Percentiles rank a stretch among this genome's conserved stretches.
Evolutionary conservation across 37 sponge, comb jelly and placozoan genomes (phyloP).

Genomic region (Agelas oroides): DNA sequence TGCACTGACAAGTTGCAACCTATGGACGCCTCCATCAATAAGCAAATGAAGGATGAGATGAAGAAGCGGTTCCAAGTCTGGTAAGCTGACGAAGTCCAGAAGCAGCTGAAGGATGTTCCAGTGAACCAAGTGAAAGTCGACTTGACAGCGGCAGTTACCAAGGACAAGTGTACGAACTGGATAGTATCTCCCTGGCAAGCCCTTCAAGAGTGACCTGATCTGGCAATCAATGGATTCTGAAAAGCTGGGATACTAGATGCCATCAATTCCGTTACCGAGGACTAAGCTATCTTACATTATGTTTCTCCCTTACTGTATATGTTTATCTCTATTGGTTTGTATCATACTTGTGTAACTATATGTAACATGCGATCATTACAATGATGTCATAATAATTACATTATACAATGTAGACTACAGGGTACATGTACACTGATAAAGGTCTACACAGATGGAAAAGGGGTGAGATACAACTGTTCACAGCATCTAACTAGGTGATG

Average conservation of each 20-base stretch:
- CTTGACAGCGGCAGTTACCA: neutral
- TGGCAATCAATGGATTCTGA: conserved; percentile 49
- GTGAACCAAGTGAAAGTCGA: conserved; percentile 24
- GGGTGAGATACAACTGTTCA: neutral
- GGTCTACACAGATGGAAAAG: conserved; percentile 9
- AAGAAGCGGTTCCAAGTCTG: conserved; percentile 41
- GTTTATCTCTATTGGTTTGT: too few relatives aligned
- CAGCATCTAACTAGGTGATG: conserved; percentile 43
- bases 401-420: too few relatives aligned
- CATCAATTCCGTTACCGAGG: neutral
- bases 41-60: conserved; percentile 53
- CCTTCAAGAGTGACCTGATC: conserved; percentile 21
- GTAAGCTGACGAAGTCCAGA: conserved; percentile 60
- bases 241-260: conserved; percentile 36
- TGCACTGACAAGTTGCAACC: conserved; percentile 67
- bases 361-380: too few relatives aligned
- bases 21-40: conserved; percentile 61
- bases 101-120: conserved; percentile 3
- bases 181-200: neutral
- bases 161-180: conserved; percentile 21
- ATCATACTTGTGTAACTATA: too few relatives aligned
- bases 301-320: too few relatives aligned
- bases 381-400: too few relatives aligned
- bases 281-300: too few relatives aligned
- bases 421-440: too few relatives aligned